Evolutionary conservation across 2,888 invertebrate species (phyloP).

Genomic region (Autographa pulchrina): DNA sequence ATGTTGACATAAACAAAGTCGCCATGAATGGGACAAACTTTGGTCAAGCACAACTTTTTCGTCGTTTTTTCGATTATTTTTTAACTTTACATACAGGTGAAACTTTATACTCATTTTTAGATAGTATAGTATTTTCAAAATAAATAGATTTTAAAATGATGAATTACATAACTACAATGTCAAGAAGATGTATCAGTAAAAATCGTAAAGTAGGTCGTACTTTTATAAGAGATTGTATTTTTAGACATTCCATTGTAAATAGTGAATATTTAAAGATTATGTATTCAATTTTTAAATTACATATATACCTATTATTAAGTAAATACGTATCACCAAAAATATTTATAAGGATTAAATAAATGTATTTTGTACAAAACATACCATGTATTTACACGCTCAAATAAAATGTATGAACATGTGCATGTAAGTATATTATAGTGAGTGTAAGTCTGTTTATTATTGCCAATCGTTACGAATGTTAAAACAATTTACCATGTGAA

Average conservation of each 20-base stretch:
- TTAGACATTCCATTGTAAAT: slow-evolving; percentile 51
- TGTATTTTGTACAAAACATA: slow-evolving; percentile 3
- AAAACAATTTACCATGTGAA: slow-evolving; percentile 4
- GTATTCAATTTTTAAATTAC: not conserved
- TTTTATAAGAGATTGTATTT: slow-evolving; percentile 11
- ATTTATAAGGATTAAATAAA: not conserved
- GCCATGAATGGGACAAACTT: not conserved
- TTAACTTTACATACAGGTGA: slow-evolving; percentile 1
- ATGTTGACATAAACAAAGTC: too few relatives aligned
- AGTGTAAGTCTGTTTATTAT: not conserved
- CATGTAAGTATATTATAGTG: not conserved
- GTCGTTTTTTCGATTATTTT: not conserved
- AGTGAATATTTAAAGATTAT: slow-evolving; percentile 16
- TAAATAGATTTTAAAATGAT: not conserved
- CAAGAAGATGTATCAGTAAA: not conserved
- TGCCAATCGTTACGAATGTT: not conserved
- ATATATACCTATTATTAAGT: not conserved
- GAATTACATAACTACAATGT: not conserved
- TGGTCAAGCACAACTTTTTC: not conserved
- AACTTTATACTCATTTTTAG: not conserved
- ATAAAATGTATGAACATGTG: not conserved
- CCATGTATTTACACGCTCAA: slow-evolving; percentile 9
- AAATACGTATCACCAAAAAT: slow-evolving; percentile 26
- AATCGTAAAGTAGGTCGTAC: slow-evolving; percentile 4
- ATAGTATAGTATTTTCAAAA: not conserved